phyloP scores from a whole-genome alignment of 2,113 vertebrate genomes.

The Rhipidura dahli region DNA sequence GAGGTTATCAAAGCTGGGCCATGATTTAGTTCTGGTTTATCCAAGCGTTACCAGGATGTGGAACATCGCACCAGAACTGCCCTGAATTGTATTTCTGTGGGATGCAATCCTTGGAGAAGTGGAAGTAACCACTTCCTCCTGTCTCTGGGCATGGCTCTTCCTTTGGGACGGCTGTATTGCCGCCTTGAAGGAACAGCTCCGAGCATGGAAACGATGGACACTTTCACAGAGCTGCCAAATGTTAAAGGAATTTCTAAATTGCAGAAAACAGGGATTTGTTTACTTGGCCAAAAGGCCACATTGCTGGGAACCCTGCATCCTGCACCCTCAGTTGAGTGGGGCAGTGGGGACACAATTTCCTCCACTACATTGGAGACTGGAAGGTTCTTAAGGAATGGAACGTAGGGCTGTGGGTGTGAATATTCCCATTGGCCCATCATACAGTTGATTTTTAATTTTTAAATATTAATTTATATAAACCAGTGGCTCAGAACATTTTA shows the following conservation, averaged over 20 bases:
- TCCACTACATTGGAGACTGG: not conserved
- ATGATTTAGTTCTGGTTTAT: not conserved
- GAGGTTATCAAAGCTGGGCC: not conserved
- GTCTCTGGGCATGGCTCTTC: not conserved
- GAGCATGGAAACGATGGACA: rapidly evolving
- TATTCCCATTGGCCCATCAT: not conserved
- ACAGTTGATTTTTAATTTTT: not conserved
- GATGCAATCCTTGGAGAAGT: not conserved
- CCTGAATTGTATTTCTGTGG: not conserved
- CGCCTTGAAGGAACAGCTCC: not conserved
- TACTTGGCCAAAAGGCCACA: not conserved
- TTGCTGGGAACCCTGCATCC: not conserved
- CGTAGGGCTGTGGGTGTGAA: not conserved
- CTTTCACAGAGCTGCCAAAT: not conserved
- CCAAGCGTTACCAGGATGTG: rapidly evolving
- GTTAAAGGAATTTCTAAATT: not conserved
- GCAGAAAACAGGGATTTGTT: not conserved
- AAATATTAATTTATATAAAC: not conserved
- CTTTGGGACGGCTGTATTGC: not conserved
- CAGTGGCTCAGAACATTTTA: not conserved
- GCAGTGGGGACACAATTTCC: not conserved
- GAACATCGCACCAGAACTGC: not conserved
- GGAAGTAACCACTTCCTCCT: not conserved
- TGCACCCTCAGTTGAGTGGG: not conserved
- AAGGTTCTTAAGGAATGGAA: not conserved